phyloP scores from a whole-genome alignment of 2,113 vertebrate genomes.

The Dicentrarchus labrax region DNA sequence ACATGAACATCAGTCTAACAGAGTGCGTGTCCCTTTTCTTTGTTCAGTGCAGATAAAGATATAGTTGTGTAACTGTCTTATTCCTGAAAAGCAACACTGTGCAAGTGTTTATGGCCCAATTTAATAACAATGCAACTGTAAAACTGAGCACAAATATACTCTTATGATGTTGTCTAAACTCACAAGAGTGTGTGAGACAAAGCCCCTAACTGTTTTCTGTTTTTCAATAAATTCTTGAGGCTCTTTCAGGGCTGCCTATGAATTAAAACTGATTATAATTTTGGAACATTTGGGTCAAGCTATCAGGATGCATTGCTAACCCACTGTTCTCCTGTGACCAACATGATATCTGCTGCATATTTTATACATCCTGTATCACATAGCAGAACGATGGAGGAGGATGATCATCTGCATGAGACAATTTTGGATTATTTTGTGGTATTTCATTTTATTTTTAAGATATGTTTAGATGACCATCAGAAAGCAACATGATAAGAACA shows the following conservation, averaged over 20 bases:
- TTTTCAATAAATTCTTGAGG: neutral
- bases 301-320: neutral
- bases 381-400: neutral
- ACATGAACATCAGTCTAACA: conserved; percentile 26
- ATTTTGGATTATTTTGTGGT: neutral
- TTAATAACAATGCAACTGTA: neutral
- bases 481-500: neutral
- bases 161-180: neutral
- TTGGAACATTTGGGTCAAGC: neutral
- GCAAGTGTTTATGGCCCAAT: neutral
- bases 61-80: conserved; percentile 5
- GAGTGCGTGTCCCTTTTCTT: conserved; percentile 29
- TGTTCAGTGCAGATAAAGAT: conserved; percentile 6
- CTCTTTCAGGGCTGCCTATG: neutral
- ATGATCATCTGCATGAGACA: neutral
- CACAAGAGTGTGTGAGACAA: neutral
- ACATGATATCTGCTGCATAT: conserved; percentile 11
- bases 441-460: neutral
- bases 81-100: conserved; percentile 8
- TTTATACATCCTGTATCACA: conserved; percentile 1
- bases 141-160: neutral
- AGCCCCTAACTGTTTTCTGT: neutral
- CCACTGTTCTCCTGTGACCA: neutral
- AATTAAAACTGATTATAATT: neutral
- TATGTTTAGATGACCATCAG: neutral